phyloP scores from a whole-genome alignment of 2,888 invertebrate genomes.

The Melanargia galathea region DNA sequence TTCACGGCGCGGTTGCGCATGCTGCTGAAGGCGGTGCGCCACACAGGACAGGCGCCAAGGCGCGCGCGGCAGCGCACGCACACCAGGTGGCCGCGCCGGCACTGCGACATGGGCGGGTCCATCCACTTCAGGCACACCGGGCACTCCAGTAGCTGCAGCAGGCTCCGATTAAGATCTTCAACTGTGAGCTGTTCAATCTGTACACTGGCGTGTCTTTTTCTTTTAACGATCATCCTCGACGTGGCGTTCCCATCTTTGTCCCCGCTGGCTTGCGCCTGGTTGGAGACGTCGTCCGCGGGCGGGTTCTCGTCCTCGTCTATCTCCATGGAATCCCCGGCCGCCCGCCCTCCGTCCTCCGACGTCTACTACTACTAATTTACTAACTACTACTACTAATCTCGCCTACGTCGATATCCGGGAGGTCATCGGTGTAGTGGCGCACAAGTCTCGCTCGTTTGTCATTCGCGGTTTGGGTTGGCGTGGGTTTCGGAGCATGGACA shows the following conservation, averaged over 20 bases:
- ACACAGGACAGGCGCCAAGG: conserved; percentile 82
- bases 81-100: conserved; percentile 84
- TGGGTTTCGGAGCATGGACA: no score
- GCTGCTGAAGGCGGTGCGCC: conserved; percentile 78
- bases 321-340: background rate
- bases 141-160: conserved; percentile 81
- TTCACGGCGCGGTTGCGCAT: conserved; percentile 81
- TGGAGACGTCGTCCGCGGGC: background rate
- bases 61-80: conserved; percentile 81
- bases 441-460: no score
- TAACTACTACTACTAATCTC: no score
- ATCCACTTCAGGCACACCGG: conserved; percentile 85
- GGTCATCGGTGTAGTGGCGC: no score
- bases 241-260: background rate
- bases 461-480: no score
- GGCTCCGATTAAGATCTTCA: conserved; percentile 54
- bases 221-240: no score
- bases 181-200: no score
- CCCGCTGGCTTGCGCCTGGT: conserved; percentile 8
- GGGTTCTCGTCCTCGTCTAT: background rate
- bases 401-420: no score
- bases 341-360: background rate
- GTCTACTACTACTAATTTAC: no score
- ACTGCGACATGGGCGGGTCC: conserved; percentile 84
- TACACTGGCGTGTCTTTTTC: no score